Base-by-base conservation (phyloP, 2,888 invertebrate species). In the Falcaria lacertinaria region DNA sequence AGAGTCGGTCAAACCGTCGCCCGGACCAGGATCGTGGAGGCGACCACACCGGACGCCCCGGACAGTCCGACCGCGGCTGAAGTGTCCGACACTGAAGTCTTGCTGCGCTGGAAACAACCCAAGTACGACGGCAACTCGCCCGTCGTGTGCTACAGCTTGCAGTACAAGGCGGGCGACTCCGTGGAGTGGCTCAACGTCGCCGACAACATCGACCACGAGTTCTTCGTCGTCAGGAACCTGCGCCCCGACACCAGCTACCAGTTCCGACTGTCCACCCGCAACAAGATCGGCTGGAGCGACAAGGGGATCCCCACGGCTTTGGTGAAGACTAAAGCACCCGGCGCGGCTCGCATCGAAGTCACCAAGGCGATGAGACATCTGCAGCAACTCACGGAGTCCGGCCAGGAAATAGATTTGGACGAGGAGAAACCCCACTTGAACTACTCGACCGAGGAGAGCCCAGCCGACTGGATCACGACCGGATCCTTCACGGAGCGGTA, bases 261-360 rank as follows among this genome's bases (percentile, higher is more conserved):
- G 59, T 98, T 98, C 89, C 91, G 98, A 45, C 90, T 98, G 22
- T 93, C 96, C 0, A 96, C 97, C 0, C 91, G 93, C 54, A 99
- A 99, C 84, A 93, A 93, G 41, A 96, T 98, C 69, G 98, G 98
- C 0, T 97, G 97, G 95, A 97, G 98, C 80, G 95, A 96, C 42
- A 94, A 94, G 70, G 97, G 97, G 37, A 94, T 96, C 50, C 94
- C 96, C 0, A 95, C 96, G 1, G 91, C 92, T 47, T 89, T 94
- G 0, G 86, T 94, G 15, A 92, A 93, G 63, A 97, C 97, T 0
- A 91, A 91, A 54, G 89, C 89, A 33, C 65, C 88, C 16, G 95
- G 95, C 36, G 90, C 92, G 1, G 90, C 93, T 0, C 96, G 95
- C 73, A 91, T 97, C 28, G 93, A 94, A 69, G 90, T 97, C 16